Evolutionary conservation across 1,140 invertebrate species (phyloP), one percentile per base, ranked within the genome.

Genomic region (Grapholita molesta): DNA sequence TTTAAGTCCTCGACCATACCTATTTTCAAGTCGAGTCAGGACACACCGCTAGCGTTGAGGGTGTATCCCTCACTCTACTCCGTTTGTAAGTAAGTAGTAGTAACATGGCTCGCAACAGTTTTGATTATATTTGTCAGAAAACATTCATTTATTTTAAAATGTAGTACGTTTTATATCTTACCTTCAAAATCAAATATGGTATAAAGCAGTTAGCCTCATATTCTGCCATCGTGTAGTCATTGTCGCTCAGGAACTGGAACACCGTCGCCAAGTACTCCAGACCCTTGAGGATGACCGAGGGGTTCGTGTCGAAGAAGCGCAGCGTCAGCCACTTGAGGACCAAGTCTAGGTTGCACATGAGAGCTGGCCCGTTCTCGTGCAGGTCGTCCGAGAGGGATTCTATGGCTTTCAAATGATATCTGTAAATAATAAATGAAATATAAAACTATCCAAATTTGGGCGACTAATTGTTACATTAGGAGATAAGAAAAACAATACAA

Each of bases 221-320:
- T 74, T 99, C 98, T 1, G 95, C 93, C 92, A 99, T 94, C 25
- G 95, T 95, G 87, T 99, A 99, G 57, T 96, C 95, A 67, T 95
- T 94, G 48, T 96, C 95, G 21, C 96, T 95, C 3, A 99, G 92
- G 75, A 95, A 93, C 69, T 94, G 94, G 85, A 99, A 99, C 18
- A 99, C 95, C 32, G 94, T 89, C 67, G 95, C 94, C 6, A 99
- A 91, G 92, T 99, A 99, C 76, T 99, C 98, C 64, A 99, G 91
- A 53, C 97, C 97, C 94, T 98, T 98, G 65, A 99, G 93, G 30
- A 99, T 93, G 28, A 99, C 98, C 24, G 98, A 98, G 18, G 99
- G 98, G 93, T 99, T 99, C 8, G 99, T 99, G 92, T 99, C 99
- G 80, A 99, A 99, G 89, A 99, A 99, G 73, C 98, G 93, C 12